Evolutionary conservation across 1,140 invertebrate genomes (phyloP).

Genomic region (Drosophila ohnishii): DNA sequence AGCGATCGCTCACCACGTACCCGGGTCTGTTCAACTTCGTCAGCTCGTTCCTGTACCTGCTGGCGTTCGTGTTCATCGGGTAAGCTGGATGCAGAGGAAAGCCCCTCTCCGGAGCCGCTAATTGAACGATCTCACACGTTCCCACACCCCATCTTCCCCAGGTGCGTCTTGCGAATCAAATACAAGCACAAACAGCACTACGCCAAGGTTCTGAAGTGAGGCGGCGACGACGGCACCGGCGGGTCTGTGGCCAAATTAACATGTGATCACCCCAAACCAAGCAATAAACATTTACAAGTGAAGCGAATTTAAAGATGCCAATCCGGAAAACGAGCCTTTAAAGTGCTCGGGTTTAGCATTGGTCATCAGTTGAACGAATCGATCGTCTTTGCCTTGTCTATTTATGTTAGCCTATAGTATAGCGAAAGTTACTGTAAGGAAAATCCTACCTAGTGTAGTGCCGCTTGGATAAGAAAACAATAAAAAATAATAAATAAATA

Average conservation of each 20-base stretch:
- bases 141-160: constrained; percentile 18
- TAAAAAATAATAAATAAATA: no score
- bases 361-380: background rate
- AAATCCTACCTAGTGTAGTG: background rate
- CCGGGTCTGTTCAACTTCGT: constrained; percentile 85
- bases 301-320: constrained; percentile 49
- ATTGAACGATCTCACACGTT: constrained; percentile 26
- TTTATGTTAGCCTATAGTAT: constrained; percentile 20
- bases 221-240: background rate
- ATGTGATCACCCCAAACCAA: constrained; percentile 56
- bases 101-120: constrained; percentile 18
- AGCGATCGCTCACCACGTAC: constrained; percentile 84
- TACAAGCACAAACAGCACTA: constrained; percentile 69
- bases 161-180: constrained; percentile 74
- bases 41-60: constrained; percentile 82
- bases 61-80: constrained; percentile 83
- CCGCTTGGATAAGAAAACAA: no score
- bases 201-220: constrained; percentile 72
- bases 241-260: constrained; percentile 34
- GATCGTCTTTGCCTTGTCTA: constrained; percentile 25
- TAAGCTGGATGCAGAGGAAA: constrained; percentile 70
- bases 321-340: constrained; percentile 9
- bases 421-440: background rate
- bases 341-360: background rate
- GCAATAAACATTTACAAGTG: constrained; percentile 46